Conservation (phyloP, 2,888 invertebrate genomes). For the Buathra laborator region DNA sequence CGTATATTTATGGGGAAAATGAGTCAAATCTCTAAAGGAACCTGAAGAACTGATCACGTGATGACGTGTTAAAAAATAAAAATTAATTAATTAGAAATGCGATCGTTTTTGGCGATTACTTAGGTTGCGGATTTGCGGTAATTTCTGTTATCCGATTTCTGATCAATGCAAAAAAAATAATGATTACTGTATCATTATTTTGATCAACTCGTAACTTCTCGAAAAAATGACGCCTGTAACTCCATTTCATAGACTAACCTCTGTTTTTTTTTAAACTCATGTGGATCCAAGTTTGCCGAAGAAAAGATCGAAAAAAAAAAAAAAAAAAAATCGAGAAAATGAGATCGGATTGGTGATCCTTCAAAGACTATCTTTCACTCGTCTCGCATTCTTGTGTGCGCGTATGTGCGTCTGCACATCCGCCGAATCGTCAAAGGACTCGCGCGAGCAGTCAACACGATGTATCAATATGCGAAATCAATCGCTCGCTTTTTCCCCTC, state of each 20-base stretch:
- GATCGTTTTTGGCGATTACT: no score
- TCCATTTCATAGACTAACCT: no score
- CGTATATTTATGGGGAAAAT: neutral
- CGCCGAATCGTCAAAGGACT: constrained; percentile 37
- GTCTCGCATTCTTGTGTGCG: neutral
- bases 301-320: constrained; percentile 59
- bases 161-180: no score
- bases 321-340: constrained; percentile 45
- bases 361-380: constrained; percentile 31
- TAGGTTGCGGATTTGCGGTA: no score
- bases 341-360: constrained; percentile 50
- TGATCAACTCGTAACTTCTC: no score
- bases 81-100: no score
- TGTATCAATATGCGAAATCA: constrained; percentile 20
- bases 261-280: no score
- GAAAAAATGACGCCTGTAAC: no score
- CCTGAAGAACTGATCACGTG: neutral
- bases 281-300: neutral
- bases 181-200: no score
- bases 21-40: neutral
- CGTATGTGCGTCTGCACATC: neutral
- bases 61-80: no score
- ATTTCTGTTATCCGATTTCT: no score
- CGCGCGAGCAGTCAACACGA: constrained; percentile 17
- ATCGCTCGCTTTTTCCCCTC: constrained; percentile 15